Evolutionary conservation across 2,888 invertebrate genomes (phyloP), one percentile per base, ranked within the genome.

Genomic region (Atethmia centrago): DNA sequence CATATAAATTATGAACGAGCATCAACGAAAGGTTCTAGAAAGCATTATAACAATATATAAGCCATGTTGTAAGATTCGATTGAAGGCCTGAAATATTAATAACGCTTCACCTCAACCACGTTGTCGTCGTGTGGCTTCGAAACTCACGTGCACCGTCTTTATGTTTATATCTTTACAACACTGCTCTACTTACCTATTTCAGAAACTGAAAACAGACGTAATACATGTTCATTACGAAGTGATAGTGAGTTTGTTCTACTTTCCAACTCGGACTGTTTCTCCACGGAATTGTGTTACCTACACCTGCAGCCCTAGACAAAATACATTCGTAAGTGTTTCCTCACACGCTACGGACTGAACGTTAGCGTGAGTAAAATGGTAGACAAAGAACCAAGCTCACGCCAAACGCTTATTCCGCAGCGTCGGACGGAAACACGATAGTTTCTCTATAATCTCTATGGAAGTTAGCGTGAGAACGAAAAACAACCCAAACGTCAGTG

Each of bases 201-300:
- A n/a, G 40, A 65, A 59, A 81, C 80, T 71, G 45, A 62, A 64
- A 64, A 61, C 40, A 31, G 53, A 55, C 40, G 40, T n/a, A 72
- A 71, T 5, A 56, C 55, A 28, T 47, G 14, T 63, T 31, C 72
- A 56, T 79, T 62, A 49, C 49, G 62, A 45, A 77, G 55, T 64
- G 53, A 65, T 49, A 74, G 53, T 53, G 64, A 77, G 74, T 74
- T 70, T 80, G 80, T 79, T 78, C 80, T 25, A 74, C 9, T 67
- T 74, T 81, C 58, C 62, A 62, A 79, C 79, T 76, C 51, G 10
- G 14, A 42, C 45, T 36, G 72, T 51, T 51, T 76, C 72, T 76
- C 61, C 14, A 28, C 28, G 71, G 61, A 62, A 55, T 55, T 71
- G 49, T 67, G 58, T 28, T 53, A 55, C 25, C 14, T 31, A 7